Conservation (phyloP, 1,140 invertebrate genomes). For the Microplitis demolitor region DNA sequence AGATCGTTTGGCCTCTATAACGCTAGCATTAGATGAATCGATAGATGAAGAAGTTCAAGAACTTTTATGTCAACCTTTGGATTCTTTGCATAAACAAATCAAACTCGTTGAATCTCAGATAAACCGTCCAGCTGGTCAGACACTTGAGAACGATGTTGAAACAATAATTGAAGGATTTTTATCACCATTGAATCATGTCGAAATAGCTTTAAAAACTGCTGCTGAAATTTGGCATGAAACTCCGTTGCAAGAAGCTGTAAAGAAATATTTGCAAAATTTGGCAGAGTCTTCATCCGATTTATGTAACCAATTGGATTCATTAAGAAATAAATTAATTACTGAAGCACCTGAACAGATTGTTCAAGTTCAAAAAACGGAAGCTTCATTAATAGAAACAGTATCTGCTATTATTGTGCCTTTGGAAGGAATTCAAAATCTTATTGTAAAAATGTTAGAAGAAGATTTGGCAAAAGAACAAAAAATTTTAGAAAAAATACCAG, state of each 20-base stretch:
- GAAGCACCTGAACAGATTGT: conserved; percentile 1
- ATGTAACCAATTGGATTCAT: conserved; percentile 12
- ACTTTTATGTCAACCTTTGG: conserved; percentile 42
- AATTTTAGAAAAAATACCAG: conserved; percentile 4
- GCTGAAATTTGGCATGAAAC: conserved; percentile 29
- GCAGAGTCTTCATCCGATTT: conserved; percentile 38
- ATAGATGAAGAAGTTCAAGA: conserved; percentile 34
- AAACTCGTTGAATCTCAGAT: conserved; percentile 42
- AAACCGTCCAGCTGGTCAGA: conserved; percentile 36
- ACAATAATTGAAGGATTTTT: conserved; percentile 53
- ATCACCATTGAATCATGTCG: conserved; percentile 49
- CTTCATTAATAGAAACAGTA: conserved; percentile 49
- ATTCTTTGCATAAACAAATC: conserved; percentile 51
- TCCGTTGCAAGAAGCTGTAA: neutral
- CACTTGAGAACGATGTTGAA: conserved; percentile 46
- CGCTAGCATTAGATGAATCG: conserved; percentile 38
- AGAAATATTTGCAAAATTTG: conserved; percentile 36
- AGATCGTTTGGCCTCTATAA: conserved; percentile 35
- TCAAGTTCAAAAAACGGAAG: conserved; percentile 33
- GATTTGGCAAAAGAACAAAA: conserved; percentile 28
- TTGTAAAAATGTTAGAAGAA: conserved; percentile 32
- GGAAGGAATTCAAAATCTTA: conserved; percentile 32
- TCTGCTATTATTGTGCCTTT: conserved; percentile 45
- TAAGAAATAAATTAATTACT: conserved; percentile 19
- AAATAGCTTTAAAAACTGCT: conserved; percentile 38